Percentiles rank a stretch among this genome's conserved stretches.
Conservation (phyloP, 2,888 invertebrate species). For the Eupsilia transversa region DNA sequence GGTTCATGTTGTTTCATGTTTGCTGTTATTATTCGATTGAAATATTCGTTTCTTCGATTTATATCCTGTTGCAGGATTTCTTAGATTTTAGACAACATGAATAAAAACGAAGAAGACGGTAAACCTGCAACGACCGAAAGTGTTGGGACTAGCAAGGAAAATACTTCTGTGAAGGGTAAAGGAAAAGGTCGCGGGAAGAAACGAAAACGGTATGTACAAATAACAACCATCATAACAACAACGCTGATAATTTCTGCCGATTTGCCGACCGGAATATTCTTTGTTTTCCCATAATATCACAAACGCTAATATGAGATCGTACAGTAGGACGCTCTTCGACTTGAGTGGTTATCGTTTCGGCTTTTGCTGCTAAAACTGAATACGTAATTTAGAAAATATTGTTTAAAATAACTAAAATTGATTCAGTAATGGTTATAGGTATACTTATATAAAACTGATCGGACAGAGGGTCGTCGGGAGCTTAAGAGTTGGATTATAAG, state of each 20-base stretch:
- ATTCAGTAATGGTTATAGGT: neutral
- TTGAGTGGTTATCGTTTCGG: no score
- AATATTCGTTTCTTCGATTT: neutral
- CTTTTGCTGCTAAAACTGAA: neutral
- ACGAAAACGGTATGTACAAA: conserved; percentile 78
- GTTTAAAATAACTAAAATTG: neutral
- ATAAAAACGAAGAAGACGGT: conserved; percentile 45
- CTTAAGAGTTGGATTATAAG: neutral
- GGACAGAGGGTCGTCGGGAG: neutral
- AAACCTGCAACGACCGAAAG: conserved; percentile 36
- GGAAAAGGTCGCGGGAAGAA: conserved; percentile 76
- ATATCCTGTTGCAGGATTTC: neutral
- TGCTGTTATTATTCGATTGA: no score
- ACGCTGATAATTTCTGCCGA: neutral
- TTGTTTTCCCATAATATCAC: neutral
- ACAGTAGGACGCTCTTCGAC: neutral
- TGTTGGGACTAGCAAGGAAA: conserved; percentile 55
- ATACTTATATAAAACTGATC: neutral
- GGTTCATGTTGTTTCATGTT: no score
- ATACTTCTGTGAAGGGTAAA: conserved; percentile 69
- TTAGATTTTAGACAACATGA: conserved; percentile 16
- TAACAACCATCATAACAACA: neutral
- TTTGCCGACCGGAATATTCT: no score
- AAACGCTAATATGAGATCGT: neutral
- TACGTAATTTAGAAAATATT: neutral